phyloP scores from a whole-genome alignment of 2,888 invertebrate species.

The Heliconius erato region DNA sequence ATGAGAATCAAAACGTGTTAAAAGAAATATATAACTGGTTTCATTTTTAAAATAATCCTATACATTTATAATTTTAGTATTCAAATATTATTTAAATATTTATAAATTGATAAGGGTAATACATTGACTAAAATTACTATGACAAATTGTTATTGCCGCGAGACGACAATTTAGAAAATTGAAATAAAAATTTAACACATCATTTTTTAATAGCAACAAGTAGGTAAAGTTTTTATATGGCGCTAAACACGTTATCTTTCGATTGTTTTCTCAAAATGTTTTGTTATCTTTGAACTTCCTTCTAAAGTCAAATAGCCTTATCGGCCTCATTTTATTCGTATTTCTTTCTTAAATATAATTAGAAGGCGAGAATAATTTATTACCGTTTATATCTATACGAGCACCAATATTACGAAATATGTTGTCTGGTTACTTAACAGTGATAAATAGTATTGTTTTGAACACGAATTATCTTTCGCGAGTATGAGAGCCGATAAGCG shows the following conservation, averaged over 20 bases:
- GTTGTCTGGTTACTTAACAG: constrained; percentile 63
- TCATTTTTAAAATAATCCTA: no score
- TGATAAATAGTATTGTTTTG: constrained; percentile 70
- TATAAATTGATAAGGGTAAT: not conserved
- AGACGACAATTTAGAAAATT: not conserved
- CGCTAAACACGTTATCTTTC: constrained; percentile 57
- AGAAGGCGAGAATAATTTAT: constrained; percentile 43
- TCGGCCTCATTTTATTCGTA: constrained; percentile 53
- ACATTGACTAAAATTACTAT: not conserved
- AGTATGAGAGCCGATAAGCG: constrained; percentile 68
- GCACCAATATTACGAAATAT: constrained; percentile 62
- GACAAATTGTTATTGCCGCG: not conserved
- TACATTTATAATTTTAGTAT: not conserved
- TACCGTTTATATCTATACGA: constrained; percentile 47
- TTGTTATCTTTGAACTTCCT: constrained; percentile 63
- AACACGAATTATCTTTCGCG: constrained; percentile 68
- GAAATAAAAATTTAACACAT: constrained; percentile 1
- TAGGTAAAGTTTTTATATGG: constrained; percentile 46
- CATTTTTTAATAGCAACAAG: constrained; percentile 2
- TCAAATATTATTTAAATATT: not conserved
- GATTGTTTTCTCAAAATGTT: constrained; percentile 63
- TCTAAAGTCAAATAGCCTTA: constrained; percentile 57
- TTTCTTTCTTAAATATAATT: constrained; percentile 55
- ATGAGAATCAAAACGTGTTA: not conserved
- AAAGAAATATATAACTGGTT: no score